Conservation (phyloP, 2,797 vertebrate species). For the Platyrinchus mystaceus region DNA sequence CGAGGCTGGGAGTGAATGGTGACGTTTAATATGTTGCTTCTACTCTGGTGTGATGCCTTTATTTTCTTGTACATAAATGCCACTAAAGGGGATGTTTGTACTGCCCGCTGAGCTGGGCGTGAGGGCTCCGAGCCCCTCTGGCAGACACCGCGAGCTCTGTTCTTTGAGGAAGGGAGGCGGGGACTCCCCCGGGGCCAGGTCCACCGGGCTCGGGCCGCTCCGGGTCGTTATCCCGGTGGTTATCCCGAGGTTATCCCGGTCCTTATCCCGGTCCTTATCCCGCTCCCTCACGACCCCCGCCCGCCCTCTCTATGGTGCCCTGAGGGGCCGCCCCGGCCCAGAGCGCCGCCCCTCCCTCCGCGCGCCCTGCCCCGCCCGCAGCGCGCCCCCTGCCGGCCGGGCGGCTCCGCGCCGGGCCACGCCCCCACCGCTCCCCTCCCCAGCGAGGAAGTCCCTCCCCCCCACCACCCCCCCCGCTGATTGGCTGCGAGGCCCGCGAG, state of each 20-base stretch:
- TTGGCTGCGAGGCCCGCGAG: neutral
- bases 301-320: neutral
- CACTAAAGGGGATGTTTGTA: too few relatives aligned
- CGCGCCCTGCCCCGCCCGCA: neutral
- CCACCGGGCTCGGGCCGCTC: too few relatives aligned
- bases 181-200: accelerated
- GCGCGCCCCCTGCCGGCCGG: neutral
- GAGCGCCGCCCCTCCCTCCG: neutral
- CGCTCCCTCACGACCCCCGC: neutral
- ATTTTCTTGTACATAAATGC: accelerated
- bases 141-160: neutral
- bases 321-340: neutral
- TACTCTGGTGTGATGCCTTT: neutral
- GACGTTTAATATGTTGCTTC: neutral
- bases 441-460: constrained; percentile 21
- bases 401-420: neutral
- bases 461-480: neutral
- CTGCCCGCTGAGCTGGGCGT: neutral
- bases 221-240: too few relatives aligned
- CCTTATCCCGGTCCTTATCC: neutral
- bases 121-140: neutral
- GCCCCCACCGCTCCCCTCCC: neutral
- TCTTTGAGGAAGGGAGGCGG: accelerated
- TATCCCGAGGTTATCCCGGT: too few relatives aligned
- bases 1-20: neutral